phyloP scores from a whole-genome alignment of 1,140 invertebrate species.

The Camponotus floridanus region DNA sequence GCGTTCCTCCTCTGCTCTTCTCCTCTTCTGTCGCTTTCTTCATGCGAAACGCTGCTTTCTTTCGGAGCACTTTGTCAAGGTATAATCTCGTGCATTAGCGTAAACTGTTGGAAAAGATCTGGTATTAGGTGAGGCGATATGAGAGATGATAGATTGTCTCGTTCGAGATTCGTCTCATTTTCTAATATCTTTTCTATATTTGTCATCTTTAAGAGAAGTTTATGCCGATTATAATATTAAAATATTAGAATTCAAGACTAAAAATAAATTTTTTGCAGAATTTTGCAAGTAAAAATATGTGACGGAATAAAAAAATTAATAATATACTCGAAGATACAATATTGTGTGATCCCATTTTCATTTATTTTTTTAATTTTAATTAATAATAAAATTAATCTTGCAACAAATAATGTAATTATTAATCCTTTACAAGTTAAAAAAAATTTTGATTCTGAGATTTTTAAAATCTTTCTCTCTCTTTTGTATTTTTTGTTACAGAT shows the following conservation, averaged over 20 bases:
- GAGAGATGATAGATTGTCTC: neutral
- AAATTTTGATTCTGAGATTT: neutral
- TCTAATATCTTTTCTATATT: neutral
- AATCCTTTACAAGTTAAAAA: neutral
- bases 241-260: no score
- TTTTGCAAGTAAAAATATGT: no score
- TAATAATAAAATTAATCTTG: neutral
- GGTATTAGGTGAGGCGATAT: neutral
- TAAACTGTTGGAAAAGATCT: neutral
- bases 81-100: neutral
- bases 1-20: neutral
- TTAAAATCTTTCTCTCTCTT: no score
- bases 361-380: neutral
- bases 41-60: slow-evolving; percentile 15
- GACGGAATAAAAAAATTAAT: no score
- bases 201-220: no score
- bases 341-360: neutral
- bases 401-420: neutral
- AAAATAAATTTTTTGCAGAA: no score
- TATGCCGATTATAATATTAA: no score
- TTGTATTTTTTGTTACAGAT: no score
- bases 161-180: neutral
- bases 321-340: no score
- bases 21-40: neutral
- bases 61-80: slow-evolving; percentile 12